Evolutionary conservation across 2,797 vertebrate genomes (phyloP).

Genomic region (Eulemur rubriventer): DNA sequence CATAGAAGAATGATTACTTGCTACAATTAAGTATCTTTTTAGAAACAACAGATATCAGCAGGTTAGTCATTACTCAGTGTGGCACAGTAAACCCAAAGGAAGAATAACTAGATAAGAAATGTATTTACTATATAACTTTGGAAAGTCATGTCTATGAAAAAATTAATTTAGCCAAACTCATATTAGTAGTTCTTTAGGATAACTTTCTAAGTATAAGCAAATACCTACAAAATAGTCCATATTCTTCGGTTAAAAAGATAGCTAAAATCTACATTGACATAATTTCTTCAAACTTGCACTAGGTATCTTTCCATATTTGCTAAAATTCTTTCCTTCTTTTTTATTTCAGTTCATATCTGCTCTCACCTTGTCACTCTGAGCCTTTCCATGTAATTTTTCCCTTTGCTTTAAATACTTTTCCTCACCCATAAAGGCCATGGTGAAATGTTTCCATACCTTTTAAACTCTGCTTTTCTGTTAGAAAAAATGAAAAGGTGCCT

Average conservation of each 20-base stretch:
- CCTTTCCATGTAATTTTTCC: background rate
- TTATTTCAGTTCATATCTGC: background rate
- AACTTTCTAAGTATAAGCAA: constrained; percentile 9
- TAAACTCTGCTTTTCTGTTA: background rate
- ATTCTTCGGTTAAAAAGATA: background rate
- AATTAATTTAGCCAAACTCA: background rate
- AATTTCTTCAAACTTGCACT: background rate
- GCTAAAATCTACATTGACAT: background rate
- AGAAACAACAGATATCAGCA: background rate
- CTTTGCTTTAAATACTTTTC: constrained; percentile 1
- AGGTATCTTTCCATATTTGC: background rate
- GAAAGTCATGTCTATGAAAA: background rate
- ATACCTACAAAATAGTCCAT: background rate
- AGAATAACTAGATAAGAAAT: constrained; percentile 4
- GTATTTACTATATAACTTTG: background rate
- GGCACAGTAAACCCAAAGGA: background rate
- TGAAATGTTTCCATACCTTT: background rate
- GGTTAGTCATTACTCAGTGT: background rate
- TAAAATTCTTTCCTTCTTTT: background rate
- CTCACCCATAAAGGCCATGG: background rate
- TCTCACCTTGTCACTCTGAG: background rate
- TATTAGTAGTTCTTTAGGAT: background rate
- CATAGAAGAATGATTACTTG: background rate
- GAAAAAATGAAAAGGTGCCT: background rate
- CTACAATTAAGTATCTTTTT: background rate